phyloP scores from a whole-genome alignment of 2,113 vertebrate species.

The Nesoenas mayeri region DNA sequence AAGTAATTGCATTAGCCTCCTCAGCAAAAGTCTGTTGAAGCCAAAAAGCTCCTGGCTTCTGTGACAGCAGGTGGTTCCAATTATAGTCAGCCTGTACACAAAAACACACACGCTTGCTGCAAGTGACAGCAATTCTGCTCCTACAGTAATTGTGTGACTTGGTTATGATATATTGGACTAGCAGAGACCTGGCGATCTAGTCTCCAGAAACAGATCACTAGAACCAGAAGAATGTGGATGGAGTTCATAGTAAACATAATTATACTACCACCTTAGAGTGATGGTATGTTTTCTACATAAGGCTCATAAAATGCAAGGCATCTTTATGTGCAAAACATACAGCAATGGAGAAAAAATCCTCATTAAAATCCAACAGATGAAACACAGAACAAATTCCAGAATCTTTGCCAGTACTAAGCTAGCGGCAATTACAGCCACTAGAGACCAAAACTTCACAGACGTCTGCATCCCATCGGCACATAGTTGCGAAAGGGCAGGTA shows the following conservation, averaged over 20 bases:
- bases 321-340: not conserved
- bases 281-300: not conserved
- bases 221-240: not conserved
- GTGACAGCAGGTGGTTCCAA: constrained; percentile 16
- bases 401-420: not conserved
- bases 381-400: constrained; percentile 35
- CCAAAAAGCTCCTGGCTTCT: constrained; percentile 46
- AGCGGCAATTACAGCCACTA: not conserved
- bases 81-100: not conserved
- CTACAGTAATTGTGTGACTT: not conserved
- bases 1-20: constrained; percentile 9
- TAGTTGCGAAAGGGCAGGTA: not conserved
- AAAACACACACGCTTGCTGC: not conserved
- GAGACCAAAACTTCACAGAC: not conserved
- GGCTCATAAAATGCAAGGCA: constrained; percentile 15
- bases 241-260: not conserved
- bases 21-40: not conserved
- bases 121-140: not conserved
- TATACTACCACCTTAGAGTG: not conserved
- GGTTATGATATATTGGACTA: not conserved
- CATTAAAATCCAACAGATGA: constrained; percentile 17
- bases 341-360: not conserved
- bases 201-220: not conserved
- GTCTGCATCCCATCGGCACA: not conserved
- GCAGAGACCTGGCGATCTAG: not conserved